phyloP scores from a whole-genome alignment of 2,113 vertebrate genomes.

The Dryoscopus gambensis region DNA sequence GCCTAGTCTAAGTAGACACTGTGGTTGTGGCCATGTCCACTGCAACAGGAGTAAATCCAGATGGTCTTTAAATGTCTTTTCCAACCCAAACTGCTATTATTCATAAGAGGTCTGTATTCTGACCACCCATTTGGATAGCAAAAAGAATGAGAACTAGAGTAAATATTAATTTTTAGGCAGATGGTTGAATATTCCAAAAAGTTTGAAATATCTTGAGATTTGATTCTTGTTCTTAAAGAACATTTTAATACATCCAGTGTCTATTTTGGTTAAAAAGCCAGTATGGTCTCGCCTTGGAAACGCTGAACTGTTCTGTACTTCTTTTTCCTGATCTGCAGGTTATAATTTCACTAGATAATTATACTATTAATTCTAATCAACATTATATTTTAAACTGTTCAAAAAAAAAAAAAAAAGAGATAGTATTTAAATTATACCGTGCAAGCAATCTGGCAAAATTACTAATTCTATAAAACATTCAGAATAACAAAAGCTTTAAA shows the following conservation, averaged over 20 bases:
- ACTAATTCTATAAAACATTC: background rate
- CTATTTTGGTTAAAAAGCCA: background rate
- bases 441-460: background rate
- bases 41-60: too few species aligned
- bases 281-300: background rate
- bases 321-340: background rate
- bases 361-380: background rate
- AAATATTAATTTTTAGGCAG: background rate
- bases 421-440: background rate
- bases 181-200: background rate
- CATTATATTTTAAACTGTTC: background rate
- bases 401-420: background rate
- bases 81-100: background rate
- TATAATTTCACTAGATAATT: background rate
- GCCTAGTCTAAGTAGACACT: too few species aligned
- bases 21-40: too few species aligned
- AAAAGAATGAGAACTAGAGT: background rate
- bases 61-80: background rate
- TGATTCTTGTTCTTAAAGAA: background rate
- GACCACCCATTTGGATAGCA: background rate
- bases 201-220: background rate
- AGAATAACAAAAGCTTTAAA: background rate
- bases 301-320: background rate
- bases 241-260: background rate
- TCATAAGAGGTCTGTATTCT: accelerated